These are phyloP conservation scores for Pangasius krempfi DNA, from an alignment of 2,797 vertebrate genomes.

Conservation along the genomic window DNA sequence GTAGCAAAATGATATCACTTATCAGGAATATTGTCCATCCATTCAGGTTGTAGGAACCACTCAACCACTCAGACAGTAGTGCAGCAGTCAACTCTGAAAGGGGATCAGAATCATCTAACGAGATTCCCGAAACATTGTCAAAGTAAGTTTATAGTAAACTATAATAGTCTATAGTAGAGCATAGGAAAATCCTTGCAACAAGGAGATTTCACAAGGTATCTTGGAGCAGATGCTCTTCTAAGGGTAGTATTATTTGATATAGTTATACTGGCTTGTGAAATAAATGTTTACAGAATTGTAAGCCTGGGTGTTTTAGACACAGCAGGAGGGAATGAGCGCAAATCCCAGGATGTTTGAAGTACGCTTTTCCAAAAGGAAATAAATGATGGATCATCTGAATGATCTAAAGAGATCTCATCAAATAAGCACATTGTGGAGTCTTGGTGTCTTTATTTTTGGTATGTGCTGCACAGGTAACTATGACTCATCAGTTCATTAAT, in stretches of 20 bases:
- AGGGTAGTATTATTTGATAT: background rate
- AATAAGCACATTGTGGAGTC: background rate
- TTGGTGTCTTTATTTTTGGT: slow-evolving; percentile 25
- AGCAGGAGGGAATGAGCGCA: background rate
- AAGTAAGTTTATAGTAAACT: background rate
- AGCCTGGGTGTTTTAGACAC: background rate
- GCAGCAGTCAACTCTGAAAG: background rate
- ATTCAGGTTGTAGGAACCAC: background rate
- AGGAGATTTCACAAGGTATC: background rate
- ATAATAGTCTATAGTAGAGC: too few relatives aligned
- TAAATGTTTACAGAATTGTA: background rate
- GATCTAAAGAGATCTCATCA: background rate
- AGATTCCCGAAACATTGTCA: background rate
- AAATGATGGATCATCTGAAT: background rate
- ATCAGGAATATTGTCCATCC: background rate
- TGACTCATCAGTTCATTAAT: slow-evolving; percentile 66
- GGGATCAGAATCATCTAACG: background rate
- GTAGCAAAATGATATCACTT: background rate
- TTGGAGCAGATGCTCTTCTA: background rate
- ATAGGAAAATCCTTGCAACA: background rate
- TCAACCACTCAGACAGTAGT: background rate
- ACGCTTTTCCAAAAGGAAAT: background rate
- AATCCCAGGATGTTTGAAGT: background rate
- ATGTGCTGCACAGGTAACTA: slow-evolving; percentile 29
- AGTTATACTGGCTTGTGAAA: background rate